Base-by-base conservation (phyloP, 2,113 vertebrate species). In the Hippocampus guttulatus region DNA sequence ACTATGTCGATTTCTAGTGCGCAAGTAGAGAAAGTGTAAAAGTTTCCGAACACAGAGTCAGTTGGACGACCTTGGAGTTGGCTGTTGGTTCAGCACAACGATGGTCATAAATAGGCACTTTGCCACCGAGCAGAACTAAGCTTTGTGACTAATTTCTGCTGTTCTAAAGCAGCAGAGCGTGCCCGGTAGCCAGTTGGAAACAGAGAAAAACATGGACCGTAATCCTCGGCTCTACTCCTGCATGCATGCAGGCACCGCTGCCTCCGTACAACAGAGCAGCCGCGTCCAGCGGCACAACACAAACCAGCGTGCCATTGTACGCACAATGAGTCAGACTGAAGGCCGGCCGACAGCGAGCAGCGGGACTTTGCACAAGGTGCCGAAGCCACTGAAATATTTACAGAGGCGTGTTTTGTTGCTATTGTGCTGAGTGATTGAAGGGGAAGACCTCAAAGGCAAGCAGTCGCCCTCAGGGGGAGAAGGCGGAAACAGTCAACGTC, bases 351-450 rank as follows among this genome's bases (percentile, higher is more conserved):
- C 85, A 87, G 85, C 15, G 27, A 80, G 85, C 88, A 86, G 83
- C 85, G 80, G 79, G 85, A 74, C 74, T 74, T 83, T 85, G 85
- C 84, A 84, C 27, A 82, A 64, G 89, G 81, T 41, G 64, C n/a
- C 74, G 84, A 79, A 84, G 83, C 74, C 75, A 71, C 88, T 91
- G 85, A 91, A 89, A 89, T 90, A 91, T 86, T 91, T 86, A 92
- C 90, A 90, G 84, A 85, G 86, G 70, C 71, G 75, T 75, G 84
- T 90, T 90, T 88, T 90, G 89, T 91, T 91, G 86, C 87, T 83
- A 88, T 90, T 88, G 86, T 88, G 83, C 51, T 2, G 78, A 85
- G 68, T 82, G 84, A 87, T 81, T 87, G 84, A 78, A 85, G 81
- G 79, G 68, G 58, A 70, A 74, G 73, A 64, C 66, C 67, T 69